Evolutionary conservation across 2,113 vertebrate genomes (phyloP).

Genomic region (Marcusenius ussheri): DNA sequence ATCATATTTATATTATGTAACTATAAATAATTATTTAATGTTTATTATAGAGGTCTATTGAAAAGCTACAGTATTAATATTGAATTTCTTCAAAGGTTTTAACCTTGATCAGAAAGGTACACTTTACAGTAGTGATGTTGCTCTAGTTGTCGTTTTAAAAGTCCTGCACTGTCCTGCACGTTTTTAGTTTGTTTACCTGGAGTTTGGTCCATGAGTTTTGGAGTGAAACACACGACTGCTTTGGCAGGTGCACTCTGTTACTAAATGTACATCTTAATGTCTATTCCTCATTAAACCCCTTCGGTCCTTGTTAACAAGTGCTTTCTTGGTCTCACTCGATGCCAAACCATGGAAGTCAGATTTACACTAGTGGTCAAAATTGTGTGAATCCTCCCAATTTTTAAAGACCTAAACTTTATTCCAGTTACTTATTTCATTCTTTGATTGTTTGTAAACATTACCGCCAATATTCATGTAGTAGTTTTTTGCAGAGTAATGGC

Average conservation of each 20-base stretch:
- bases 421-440: too few species aligned
- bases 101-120: background rate
- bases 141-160: background rate
- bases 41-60: background rate
- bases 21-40: background rate
- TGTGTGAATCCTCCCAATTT: too few species aligned
- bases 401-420: too few species aligned
- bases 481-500: too few species aligned
- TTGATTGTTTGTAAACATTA: too few species aligned
- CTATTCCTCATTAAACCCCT: background rate
- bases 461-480: too few species aligned
- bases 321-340: background rate
- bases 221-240: background rate
- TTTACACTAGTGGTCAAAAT: background rate
- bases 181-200: background rate
- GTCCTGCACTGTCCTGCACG: background rate
- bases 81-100: background rate
- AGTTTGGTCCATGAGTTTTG: background rate
- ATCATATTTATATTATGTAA: background rate
- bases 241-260: background rate
- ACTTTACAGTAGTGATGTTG: background rate
- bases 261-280: background rate
- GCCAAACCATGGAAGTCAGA: background rate
- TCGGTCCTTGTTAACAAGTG: background rate
- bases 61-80: slow-evolving; percentile 3